Conservation (phyloP, 2,888 invertebrate genomes). For the Hypomecis punctinalis region DNA sequence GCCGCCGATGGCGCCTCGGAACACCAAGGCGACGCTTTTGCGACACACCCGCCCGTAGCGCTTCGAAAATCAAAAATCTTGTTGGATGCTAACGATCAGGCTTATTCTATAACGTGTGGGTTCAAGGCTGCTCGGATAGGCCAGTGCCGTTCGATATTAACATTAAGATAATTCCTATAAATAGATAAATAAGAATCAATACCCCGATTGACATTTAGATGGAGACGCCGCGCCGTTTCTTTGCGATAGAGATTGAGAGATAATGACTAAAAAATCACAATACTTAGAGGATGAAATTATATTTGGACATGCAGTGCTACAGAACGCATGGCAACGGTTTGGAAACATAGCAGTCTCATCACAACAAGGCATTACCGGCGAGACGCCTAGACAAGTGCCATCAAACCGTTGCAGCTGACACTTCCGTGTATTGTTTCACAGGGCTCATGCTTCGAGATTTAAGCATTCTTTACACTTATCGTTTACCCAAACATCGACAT, state of each 20-base stretch:
- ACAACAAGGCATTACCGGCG: conserved; percentile 53
- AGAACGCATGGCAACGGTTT: conserved; percentile 42
- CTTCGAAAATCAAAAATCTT: conserved; percentile 62
- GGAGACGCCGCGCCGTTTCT: conserved; percentile 3
- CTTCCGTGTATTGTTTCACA: conserved; percentile 66
- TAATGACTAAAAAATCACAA: neutral
- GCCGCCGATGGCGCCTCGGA: conserved; percentile 76
- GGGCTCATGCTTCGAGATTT: conserved; percentile 52
- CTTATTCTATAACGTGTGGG: conserved; percentile 63
- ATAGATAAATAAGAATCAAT: conserved; percentile 31
- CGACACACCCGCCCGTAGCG: conserved; percentile 79
- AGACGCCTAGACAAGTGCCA: conserved; percentile 64
- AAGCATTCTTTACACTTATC: conserved; percentile 28
- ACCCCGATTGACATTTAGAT: conserved; percentile 16
- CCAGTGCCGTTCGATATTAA: conserved; percentile 49
- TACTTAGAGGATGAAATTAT: conserved; percentile 2
- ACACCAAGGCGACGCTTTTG: conserved; percentile 80
- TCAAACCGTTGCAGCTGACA: conserved; percentile 58
- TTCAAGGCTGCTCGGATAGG: conserved; percentile 75
- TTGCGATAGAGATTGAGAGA: conserved; percentile 5
- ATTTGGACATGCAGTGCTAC: conserved; percentile 29
- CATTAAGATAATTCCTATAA: conserved; percentile 49
- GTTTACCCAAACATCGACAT: too few species aligned
- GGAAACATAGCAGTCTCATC: conserved; percentile 50
- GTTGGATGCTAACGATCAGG: conserved; percentile 57